These are phyloP conservation scores for Monopterus albus DNA, from an alignment of 2,113 vertebrate genomes.

Conservation along the genomic window DNA sequence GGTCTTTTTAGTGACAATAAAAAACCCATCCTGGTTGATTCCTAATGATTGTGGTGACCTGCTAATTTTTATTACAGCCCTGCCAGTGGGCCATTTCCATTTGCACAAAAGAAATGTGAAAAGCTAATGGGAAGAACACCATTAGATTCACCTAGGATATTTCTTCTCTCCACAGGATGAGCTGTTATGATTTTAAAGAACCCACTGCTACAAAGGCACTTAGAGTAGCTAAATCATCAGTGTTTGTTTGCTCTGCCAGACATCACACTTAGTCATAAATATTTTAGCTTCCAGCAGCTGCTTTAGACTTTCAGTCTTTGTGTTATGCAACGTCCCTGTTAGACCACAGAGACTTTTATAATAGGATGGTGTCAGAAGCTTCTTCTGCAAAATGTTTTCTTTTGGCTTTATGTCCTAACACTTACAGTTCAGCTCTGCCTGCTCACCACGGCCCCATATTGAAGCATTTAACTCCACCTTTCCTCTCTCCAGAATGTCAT, in stretches of 20 bases:
- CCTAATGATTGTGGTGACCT: no score
- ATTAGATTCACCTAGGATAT: not conserved
- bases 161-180: not conserved
- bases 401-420: no score
- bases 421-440: no score
- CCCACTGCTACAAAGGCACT: no score
- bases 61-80: no score
- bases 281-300: slow-evolving; percentile 9
- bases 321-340: not conserved
- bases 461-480: not conserved
- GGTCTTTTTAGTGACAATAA: no score
- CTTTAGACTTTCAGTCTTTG: not conserved
- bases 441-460: not conserved
- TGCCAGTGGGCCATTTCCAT: no score
- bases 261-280: not conserved
- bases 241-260: not conserved
- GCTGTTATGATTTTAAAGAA: not conserved
- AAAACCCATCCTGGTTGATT: no score
- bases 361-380: no score
- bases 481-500: slow-evolving; percentile 86
- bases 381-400: no score
- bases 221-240: not conserved
- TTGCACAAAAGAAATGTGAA: not conserved
- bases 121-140: not conserved
- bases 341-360: not conserved